Base-by-base conservation (phyloP, 2,113 vertebrate genomes). In the Stictonetta naevosa region DNA sequence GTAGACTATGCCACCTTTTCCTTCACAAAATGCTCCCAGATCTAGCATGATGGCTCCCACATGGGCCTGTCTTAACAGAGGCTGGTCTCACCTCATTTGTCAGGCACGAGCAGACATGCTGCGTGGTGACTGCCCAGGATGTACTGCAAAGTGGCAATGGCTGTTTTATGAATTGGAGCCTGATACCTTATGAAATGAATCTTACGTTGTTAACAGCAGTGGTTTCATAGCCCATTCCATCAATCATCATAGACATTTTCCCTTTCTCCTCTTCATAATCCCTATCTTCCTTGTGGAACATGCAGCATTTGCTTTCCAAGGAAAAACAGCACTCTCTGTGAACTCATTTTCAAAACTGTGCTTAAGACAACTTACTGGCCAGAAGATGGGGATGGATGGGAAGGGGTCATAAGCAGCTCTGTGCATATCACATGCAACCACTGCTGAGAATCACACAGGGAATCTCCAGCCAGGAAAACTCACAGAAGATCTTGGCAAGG, bases 271-370 rank as follows among this genome's bases (percentile, higher is more conserved):
- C 26, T 34, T 46, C 16, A 8, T 42, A 52, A 23, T 33, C 62
- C 6, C 0, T 25, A 12, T 9, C 5, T 64, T 60, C 55, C 34
- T n/a, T 72, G n/a, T 53, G 44, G 66, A 58, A 63, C 15, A 31
- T 1, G 21, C 29, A 82, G 25, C 14, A 16, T 18, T 63, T 11
- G 2, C 46, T 86, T 68, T 31, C 46, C 74, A 29, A n/a, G 22
- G 16, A 38, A 71, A 85, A 92, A 48, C 20, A 66, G 2, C 18
- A 11, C 34, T 55, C 26, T 55, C 20, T 20, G 33, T 46, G 31
- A 21, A 8, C 22, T 78, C 0, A 0, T 26, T 83, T 66, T 52
- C n/a, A 52, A 75, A 93, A 26, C 5, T 9, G 9, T 29, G 5
- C 31, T 81, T 22, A 28, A 33, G 15, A 92, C 28, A 73, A 75